phyloP scores from a whole-genome alignment of 2,888 invertebrate species.

The Sepiola atlantica region DNA sequence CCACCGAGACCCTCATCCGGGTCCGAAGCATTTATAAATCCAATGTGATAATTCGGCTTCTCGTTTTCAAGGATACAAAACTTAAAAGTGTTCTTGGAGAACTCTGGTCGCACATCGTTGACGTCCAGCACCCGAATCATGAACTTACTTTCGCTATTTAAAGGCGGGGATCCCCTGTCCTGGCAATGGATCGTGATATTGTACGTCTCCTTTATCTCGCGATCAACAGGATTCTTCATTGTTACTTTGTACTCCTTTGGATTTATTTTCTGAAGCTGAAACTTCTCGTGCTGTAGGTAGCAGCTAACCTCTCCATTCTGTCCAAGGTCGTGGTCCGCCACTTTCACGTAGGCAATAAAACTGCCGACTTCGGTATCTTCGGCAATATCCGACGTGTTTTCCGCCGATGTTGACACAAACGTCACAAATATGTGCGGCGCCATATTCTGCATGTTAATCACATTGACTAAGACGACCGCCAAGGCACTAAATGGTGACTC shows the following conservation, averaged over 20 bases:
- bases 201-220: background rate
- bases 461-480: background rate
- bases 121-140: background rate
- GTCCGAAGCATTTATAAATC: constrained; percentile 7
- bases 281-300: background rate
- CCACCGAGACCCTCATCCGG: background rate
- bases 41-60: background rate
- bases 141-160: background rate
- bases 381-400: background rate
- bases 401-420: background rate
- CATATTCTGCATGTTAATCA: background rate
- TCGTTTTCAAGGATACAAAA: background rate
- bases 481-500: background rate
- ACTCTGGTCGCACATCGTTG: background rate
- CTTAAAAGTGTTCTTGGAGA: background rate
- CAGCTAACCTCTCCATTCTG: background rate
- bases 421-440: background rate
- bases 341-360: background rate
- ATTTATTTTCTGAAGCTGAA: background rate
- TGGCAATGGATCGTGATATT: background rate
- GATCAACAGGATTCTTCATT: background rate
- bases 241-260: background rate
- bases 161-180: background rate
- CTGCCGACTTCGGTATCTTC: background rate
- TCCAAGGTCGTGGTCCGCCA: background rate